These are phyloP conservation scores for Scaptomyza caliginosa DNA, from an alignment of 2,888 invertebrate genomes.

Conservation along the genomic window DNA sequence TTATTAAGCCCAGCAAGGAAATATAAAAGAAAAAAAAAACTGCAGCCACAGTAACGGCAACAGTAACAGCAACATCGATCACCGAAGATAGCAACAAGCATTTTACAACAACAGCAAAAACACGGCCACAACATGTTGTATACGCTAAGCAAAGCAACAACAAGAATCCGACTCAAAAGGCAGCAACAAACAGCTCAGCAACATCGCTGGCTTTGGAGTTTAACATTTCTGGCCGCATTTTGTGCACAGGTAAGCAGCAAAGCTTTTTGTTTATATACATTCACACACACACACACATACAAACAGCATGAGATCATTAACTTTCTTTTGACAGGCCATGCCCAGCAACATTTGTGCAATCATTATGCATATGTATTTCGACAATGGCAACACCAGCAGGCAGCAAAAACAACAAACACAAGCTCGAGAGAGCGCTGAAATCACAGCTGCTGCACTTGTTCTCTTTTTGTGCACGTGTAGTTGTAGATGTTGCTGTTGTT, in stretches of 20 bases:
- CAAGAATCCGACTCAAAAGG: conserved; percentile 75
- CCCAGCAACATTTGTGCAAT: conserved; percentile 26
- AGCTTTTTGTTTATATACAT: conserved; percentile 14
- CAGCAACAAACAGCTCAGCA: conserved; percentile 53
- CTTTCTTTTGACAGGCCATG: conserved; percentile 40
- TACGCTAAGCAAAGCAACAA: conserved; percentile 71
- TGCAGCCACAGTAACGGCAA: conserved; percentile 10
- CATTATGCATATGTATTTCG: neutral
- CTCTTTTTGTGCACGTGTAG: conserved; percentile 26
- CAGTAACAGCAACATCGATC: conserved; percentile 26
- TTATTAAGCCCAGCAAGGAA: conserved; percentile 23
- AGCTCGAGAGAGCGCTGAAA: conserved; percentile 17
- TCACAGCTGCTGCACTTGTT: conserved; percentile 43
- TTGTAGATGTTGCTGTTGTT: conserved; percentile 17
- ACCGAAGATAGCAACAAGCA: conserved; percentile 12
- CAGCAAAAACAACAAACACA: conserved; percentile 1
- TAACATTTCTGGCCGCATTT: conserved; percentile 66
- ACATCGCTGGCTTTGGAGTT: conserved; percentile 62
- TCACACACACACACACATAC: neutral
- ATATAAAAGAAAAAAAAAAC: neutral
- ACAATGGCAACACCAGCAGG: neutral
- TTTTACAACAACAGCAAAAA: conserved; percentile 31
- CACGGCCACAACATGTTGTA: conserved; percentile 73
- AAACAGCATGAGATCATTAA: conserved; percentile 24
- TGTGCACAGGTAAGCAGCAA: conserved; percentile 58